Conservation (phyloP, 2,888 invertebrate species). For the Drosophila aldrichi region DNA sequence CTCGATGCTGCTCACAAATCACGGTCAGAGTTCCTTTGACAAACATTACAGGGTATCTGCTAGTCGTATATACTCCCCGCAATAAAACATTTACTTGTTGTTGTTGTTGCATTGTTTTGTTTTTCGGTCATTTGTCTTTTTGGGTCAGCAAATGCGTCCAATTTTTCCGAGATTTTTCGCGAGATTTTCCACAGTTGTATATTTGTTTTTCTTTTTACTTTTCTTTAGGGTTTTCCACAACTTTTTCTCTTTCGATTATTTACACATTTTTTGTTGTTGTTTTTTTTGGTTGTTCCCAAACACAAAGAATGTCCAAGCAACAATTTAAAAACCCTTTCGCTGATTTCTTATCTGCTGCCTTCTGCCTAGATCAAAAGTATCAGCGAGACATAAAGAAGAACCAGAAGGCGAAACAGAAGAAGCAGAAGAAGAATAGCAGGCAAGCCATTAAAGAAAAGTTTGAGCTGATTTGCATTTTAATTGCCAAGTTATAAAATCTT, state of each 20-base stretch:
- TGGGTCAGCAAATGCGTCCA: slow-evolving; percentile 66
- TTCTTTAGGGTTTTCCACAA: slow-evolving; percentile 45
- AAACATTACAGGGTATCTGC: background rate
- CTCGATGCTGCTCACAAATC: background rate
- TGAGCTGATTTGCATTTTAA: slow-evolving; percentile 52
- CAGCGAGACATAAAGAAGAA: too few relatives aligned
- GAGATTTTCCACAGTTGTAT: slow-evolving; percentile 61
- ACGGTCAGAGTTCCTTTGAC: too few relatives aligned
- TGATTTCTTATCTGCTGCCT: slow-evolving; percentile 12
- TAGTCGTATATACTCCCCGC: background rate
- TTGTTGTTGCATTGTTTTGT: slow-evolving; percentile 8
- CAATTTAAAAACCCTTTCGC: slow-evolving; percentile 48
- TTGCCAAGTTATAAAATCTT: slow-evolving; percentile 35
- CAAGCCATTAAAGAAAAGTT: slow-evolving; percentile 50
- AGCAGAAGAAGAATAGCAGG: slow-evolving; percentile 31
- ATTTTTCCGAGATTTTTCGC: slow-evolving; percentile 56
- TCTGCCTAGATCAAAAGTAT: slow-evolving; percentile 30
- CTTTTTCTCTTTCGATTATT: slow-evolving; percentile 57
- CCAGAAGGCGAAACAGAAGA: background rate
- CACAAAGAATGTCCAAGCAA: slow-evolving; percentile 26
- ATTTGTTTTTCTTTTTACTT: slow-evolving; percentile 41
- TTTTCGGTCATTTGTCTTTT: slow-evolving; percentile 61
- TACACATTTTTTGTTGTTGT: slow-evolving; percentile 57
- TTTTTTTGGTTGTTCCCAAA: too few relatives aligned
- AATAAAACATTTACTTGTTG: background rate